Evolutionary conservation across 1,140 invertebrate genomes (phyloP).

Genomic region (Agraylea sexmaculata): DNA sequence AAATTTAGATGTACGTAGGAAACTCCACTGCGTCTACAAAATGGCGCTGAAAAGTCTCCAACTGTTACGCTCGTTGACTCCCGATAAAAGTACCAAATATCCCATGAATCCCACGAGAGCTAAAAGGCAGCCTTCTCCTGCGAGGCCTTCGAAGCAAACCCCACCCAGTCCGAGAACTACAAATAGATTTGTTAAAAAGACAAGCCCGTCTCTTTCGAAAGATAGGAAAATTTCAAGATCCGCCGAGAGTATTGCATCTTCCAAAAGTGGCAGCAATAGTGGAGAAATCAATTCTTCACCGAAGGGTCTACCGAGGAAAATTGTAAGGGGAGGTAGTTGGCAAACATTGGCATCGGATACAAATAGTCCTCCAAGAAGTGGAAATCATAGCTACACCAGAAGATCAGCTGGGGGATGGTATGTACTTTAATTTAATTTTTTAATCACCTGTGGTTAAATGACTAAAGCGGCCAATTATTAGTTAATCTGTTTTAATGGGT

Average conservation of each 20-base stretch:
- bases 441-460: background rate
- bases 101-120: constrained; percentile 4
- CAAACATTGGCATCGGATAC: constrained; percentile 9
- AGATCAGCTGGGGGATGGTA: constrained; percentile 19
- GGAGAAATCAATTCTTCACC: background rate
- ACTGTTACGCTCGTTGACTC: constrained; percentile 15
- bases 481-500: background rate
- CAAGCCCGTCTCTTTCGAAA: background rate
- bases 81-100: constrained; percentile 3
- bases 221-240: constrained; percentile 9
- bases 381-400: constrained; percentile 10
- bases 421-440: background rate
- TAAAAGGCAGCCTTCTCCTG: background rate
- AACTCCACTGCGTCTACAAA: no score
- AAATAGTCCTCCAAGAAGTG: constrained; percentile 9
- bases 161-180: constrained; percentile 1
- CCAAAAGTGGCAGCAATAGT: constrained; percentile 6
- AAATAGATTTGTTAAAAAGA: constrained; percentile 3
- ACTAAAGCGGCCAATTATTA: background rate
- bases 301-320: no score
- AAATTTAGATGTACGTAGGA: no score
- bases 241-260: constrained; percentile 11
- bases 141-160: background rate
- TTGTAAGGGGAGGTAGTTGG: constrained; percentile 11
- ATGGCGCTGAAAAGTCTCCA: constrained; percentile 16